Base-by-base conservation (phyloP, 2,888 invertebrate species). In the Arenicola marina region DNA sequence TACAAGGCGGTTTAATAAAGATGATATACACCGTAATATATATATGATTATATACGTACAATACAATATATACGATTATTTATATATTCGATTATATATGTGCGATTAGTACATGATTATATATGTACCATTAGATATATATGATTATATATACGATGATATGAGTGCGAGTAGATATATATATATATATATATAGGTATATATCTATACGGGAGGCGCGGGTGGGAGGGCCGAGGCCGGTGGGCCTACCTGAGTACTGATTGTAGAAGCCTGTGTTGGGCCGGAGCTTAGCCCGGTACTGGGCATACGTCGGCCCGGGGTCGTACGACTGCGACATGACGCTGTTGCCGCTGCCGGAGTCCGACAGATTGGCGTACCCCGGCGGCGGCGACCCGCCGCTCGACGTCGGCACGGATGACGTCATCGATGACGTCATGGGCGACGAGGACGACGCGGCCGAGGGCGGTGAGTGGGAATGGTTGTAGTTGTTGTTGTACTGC, bases 251-350 rank as follows among this genome's bases (percentile, higher is more conserved):
- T 4, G 62, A 58, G 34, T 60, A 62, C 56, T 64, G 67, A 28
- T 56, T 51, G 51, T 67, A 67, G 48, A 64, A 54, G 21, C 67
- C 67, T 24, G 51, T 56, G 4, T 57, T 62, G 7, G 65, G 67
- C 24, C 67, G 45, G 15, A 63, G 33, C 48, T 63, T 59, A 7
- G 59, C 55, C 18, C 62, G 34, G 11, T 48, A 57, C 53, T 68
- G 68, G 4, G 62, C 64, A 38, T 67, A 67, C 4, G 67, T 64
- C 57, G 56, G 63, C 2, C 58, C 54, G 1, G 7, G 45, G 7
- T 33, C 32, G 28, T 57, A 48, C n/a, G 48, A 48, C n/a, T 24
- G 15, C n/a, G 48, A 48, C 48, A 48, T 48, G 15, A 24, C 7
- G 26, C 48, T 48, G 48, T 48, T 48, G 48, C 7, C 15, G 26